Base-by-base conservation (phyloP, 2,888 invertebrate species). In the Pherbina coryleti region DNA sequence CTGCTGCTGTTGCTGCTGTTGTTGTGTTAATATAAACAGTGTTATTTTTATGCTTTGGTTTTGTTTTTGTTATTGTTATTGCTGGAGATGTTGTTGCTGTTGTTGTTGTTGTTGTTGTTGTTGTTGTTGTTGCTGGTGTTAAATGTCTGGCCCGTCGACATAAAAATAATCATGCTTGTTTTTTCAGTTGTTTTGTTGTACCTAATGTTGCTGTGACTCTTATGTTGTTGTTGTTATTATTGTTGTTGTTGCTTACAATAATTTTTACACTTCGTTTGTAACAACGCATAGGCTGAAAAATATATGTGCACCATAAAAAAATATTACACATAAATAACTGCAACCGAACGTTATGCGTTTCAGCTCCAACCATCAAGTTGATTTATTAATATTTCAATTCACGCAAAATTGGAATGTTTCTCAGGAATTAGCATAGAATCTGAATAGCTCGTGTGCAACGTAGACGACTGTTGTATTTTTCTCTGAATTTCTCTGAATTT, bases 111-210 rank as follows among this genome's bases (percentile, higher is more conserved):
- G 51, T 62, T 44, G 60, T 73, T 57, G 71, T 57, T 34, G 28
- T 73, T 73, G 73, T 51, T 55, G 55, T 55, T 66, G 60, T 25
- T 72, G 72, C 22, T 72, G 60, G 72, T 60, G 71, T 71, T 71
- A 55, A 71, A 71, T 71, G 74, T 74, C 73, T 73, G 62, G 53
- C 60, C 8, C 73, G 60, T 60, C 62, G 49, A 22, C 62, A 62
- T 22, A 62, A 60, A 60, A 60, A 25, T 44, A 60, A 73, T 60
- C 62, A 73, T 49, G 44, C 11, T 74, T 74, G 74, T 74, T 74
- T 74, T 66, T 64, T 64, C 74, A 74, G 74, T 74, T 74, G 64
- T 53, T 72, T 57, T 60, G 25, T 5, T 57, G 57, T 11, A 28
- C 25, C 28, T 60, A 28, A 25, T 60, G 57, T 22, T 55, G 19